Base-by-base conservation (phyloP, 2,888 invertebrate genomes). In the Drosophila austrosaltans region DNA sequence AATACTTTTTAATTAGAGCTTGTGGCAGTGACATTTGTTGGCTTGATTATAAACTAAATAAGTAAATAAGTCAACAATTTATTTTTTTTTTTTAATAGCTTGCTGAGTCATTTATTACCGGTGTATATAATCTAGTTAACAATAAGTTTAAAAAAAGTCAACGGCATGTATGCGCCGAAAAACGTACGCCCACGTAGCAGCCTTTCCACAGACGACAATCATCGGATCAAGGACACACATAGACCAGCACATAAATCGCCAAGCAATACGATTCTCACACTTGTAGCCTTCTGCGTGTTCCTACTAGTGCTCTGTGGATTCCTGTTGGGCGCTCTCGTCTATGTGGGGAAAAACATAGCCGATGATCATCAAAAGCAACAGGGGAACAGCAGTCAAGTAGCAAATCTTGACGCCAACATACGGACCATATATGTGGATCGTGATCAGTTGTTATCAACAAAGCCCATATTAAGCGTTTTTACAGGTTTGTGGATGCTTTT, bases 171-270 rank as follows among this genome's bases (percentile, higher is more conserved):
- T 72, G 89, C 92, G 72, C 89, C 89, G 69, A 90, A 89, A 87
- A 82, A 87, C 77, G 90, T 92, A 48, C 90, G 92, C 25, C 92
- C 92, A 53, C 91, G 92, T 60, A 92, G 92, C 60, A 92, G 92
- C 73, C 86, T 92, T 54, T 92, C 92, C 53, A 90, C 91, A 70
- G 92, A 91, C 69, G 92, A 92, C 65, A 91, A 92, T 69, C 91
- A 91, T 74, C 90, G 91, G 53, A 83, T 86, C 30, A 91, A 91
- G 78, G 89, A 90, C 66, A 70, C 82, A 56, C 78, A 77, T 53
- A 72, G 81, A 54, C 67, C 62, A 0, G 22, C 22, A 1, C 72
- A 81, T 30, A 88, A 85, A 64, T 77, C 84, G 39, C 82, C 85
- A 1, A 90, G 90, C 53, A 91, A 89, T 62, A 84, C 91, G 22